A percentile compares a stretch with the other conserved stretches of the same genome.
These are phyloP conservation scores for Rhadina sibilatrix DNA, from an alignment of 2,113 vertebrate species.

Conservation along the genomic window DNA sequence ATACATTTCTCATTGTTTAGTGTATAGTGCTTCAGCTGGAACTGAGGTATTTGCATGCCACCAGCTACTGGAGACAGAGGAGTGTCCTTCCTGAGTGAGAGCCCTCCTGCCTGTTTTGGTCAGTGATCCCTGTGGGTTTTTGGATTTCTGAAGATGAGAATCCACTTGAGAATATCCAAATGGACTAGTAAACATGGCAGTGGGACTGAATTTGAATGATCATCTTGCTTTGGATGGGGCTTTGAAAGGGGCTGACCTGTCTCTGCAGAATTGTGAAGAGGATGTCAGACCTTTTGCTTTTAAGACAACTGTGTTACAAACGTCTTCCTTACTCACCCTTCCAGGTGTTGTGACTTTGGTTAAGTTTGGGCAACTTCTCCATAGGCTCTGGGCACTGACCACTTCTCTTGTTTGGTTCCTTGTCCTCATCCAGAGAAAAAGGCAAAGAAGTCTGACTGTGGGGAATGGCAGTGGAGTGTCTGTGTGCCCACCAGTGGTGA, in stretches of 20 bases:
- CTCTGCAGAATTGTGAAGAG: not conserved
- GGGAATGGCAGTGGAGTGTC: constrained; percentile 97
- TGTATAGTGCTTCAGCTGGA: not conserved
- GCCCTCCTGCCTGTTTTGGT: not conserved
- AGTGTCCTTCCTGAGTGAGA: not conserved
- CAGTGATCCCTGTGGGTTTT: not conserved
- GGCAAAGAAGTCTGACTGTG: constrained; percentile 92
- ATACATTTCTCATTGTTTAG: not conserved
- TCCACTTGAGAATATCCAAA: not conserved
- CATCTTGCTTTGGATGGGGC: not conserved
- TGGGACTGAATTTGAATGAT: not conserved
- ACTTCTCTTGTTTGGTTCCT: not conserved
- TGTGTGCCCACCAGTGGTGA: constrained; percentile 92
- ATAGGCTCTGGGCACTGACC: not conserved
- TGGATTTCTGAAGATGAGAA: not conserved
- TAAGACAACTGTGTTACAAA: accelerated
- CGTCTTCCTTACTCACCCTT: not conserved
- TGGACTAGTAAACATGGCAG: not conserved
- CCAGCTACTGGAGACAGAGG: not conserved
- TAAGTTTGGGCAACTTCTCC: not conserved
- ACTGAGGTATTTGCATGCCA: not conserved
- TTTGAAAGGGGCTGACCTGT: not conserved
- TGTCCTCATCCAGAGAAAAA: constrained; percentile 83
- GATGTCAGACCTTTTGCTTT: not conserved
- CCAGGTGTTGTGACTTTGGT: not conserved